A percentile compares a stretch with the other conserved stretches of the same genome.
Evolutionary conservation across 2,888 invertebrate genomes (phyloP).

Genomic region (Leptothorax acervorum): DNA sequence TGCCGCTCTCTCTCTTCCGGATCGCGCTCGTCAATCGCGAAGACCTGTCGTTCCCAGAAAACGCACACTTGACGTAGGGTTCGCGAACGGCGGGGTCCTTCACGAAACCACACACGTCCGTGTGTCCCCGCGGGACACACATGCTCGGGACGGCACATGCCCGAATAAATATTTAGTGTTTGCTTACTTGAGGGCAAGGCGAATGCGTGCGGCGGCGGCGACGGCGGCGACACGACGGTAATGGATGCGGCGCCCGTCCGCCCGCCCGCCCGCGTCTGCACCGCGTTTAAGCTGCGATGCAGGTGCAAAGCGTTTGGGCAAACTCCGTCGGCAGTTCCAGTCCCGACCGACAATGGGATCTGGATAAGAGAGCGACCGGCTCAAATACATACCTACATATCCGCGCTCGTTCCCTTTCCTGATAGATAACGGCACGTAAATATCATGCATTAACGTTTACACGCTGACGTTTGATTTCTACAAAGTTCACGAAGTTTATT

Average conservation of each 20-base stretch:
- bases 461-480: neutral
- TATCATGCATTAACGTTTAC: neutral
- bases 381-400: neutral
- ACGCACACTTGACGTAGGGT: neutral
- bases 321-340: conserved; percentile 25
- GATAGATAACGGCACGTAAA: neutral
- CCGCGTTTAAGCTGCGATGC: conserved; percentile 30
- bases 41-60: neutral
- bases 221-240: conserved; percentile 43
- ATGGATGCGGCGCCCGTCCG: conserved; percentile 39
- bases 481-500: neutral
- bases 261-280: neutral
- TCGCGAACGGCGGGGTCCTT: conserved; percentile 16
- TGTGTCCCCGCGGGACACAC: conserved; percentile 15
- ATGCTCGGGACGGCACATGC: conserved; percentile 44
- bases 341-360: conserved; percentile 40
- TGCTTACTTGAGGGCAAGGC: conserved; percentile 34
- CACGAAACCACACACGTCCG: conserved; percentile 23
- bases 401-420: neutral
- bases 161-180: conserved; percentile 60
- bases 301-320: conserved; percentile 56
- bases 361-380: conserved; percentile 35
- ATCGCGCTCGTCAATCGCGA: neutral
- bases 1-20: neutral
- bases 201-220: conserved; percentile 4